Percentiles rank a stretch among this genome's conserved stretches.
These are phyloP conservation scores for Colletes gigas DNA, from an alignment of 1,140 invertebrate species.

Conservation along the genomic window DNA sequence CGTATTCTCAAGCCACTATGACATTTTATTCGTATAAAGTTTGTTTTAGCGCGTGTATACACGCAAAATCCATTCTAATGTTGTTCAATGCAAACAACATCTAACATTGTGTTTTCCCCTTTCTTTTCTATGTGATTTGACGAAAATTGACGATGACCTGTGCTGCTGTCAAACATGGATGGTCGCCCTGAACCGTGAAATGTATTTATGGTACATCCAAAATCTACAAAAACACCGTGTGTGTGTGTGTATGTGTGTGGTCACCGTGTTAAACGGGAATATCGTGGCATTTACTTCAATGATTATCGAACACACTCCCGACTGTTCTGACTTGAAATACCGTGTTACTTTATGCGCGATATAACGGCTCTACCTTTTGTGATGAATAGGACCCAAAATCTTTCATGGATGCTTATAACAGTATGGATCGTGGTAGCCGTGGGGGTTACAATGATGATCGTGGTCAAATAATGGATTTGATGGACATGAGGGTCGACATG, in stretches of 20 bases:
- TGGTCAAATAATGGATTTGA: conserved; percentile 80
- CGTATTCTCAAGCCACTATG: conserved; percentile 26
- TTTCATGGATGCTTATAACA: conserved; percentile 80
- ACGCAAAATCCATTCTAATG: conserved; percentile 49
- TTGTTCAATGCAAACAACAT: conserved; percentile 60
- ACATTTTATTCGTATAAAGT: conserved; percentile 42
- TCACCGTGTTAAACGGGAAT: conserved; percentile 51
- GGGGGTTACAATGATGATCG: conserved; percentile 80
- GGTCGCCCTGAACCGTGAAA: conserved; percentile 75
- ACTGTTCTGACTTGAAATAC: conserved; percentile 1
- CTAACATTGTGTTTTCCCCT: conserved; percentile 81
- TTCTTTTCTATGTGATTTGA: conserved; percentile 82
- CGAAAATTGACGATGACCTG: conserved; percentile 81
- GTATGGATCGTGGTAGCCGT: conserved; percentile 76
- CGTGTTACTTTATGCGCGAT: background rate
- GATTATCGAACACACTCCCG: conserved; percentile 45
- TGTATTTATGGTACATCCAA: conserved; percentile 69
- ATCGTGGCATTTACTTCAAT: conserved; percentile 49
- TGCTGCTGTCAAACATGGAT: conserved; percentile 81
- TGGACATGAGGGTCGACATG: conserved; percentile 81
- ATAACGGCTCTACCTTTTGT: conserved; percentile 29
- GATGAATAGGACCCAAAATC: conserved; percentile 77
- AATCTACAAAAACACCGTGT: conserved; percentile 52
- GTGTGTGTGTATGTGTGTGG: conserved; percentile 44
- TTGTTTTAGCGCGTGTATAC: conserved; percentile 52